phyloP scores from a whole-genome alignment of 2,888 invertebrate genomes.

The Vannuccia rotundouncinata region DNA sequence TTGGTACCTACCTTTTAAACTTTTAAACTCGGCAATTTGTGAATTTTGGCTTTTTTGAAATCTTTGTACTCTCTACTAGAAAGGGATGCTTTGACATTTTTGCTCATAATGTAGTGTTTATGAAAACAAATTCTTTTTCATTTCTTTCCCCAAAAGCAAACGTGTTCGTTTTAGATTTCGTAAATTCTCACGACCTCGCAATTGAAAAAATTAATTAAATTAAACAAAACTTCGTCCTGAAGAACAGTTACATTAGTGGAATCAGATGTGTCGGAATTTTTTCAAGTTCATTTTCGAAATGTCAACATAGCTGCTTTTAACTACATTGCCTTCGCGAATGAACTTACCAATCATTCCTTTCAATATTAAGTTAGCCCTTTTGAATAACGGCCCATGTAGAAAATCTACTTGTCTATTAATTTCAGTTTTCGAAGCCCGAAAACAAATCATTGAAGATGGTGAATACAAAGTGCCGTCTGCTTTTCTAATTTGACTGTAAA shows the following conservation, averaged over 20 bases:
- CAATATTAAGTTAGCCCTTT: conserved; percentile 8
- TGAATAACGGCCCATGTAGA: conserved; percentile 1
- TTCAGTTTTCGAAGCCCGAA: background rate
- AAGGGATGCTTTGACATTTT: conserved; percentile 23
- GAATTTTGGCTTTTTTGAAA: conserved; percentile 13
- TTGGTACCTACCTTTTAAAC: conserved; percentile 3
- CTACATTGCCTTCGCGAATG: background rate
- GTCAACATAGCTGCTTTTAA: conserved; percentile 1
- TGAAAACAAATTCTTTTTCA: conserved; percentile 15
- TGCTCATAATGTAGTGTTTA: conserved; percentile 11
- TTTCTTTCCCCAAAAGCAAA: conserved; percentile 22
- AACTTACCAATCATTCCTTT: background rate
- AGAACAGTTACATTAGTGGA: conserved; percentile 11
- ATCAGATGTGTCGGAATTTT: background rate
- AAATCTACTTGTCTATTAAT: conserved; percentile 21
- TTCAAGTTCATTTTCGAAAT: conserved; percentile 3
- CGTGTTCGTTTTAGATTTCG: background rate
- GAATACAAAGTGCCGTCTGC: background rate
- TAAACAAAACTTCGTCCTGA: conserved; percentile 15
- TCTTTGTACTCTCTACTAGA: conserved; percentile 16
- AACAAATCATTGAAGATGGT: background rate
- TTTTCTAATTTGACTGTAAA: conserved; percentile 15
- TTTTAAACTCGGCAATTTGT: conserved; percentile 15
- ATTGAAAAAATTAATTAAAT: background rate
- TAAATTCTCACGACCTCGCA: background rate